Evolutionary conservation across 2,888 invertebrate species (phyloP).

Genomic region (Pilophorus perplexus): DNA sequence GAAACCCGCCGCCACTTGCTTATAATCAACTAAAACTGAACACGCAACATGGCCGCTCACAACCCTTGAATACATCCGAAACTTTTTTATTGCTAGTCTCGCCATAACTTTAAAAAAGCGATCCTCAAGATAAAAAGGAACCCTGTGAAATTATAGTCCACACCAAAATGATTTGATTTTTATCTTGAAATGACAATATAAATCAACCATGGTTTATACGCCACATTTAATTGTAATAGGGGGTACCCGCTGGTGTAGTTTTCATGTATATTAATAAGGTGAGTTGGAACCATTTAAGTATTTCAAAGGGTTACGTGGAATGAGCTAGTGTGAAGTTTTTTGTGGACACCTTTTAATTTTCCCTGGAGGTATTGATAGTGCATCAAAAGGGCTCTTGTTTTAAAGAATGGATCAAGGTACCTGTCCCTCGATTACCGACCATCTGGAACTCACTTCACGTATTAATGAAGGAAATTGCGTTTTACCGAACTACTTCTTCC

Average conservation of each 20-base stretch:
- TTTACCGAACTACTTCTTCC: no score
- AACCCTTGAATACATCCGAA: conserved; percentile 22
- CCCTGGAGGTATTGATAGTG: neutral
- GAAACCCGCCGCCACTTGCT: conserved; percentile 10
- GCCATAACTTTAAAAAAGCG: conserved; percentile 20
- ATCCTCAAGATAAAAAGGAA: conserved; percentile 25
- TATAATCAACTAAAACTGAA: conserved; percentile 20
- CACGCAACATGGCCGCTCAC: conserved; percentile 36
- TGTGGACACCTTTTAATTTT: neutral
- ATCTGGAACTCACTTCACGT: neutral
- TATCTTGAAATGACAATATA: conserved; percentile 38
- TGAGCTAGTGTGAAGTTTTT: conserved; percentile 9
- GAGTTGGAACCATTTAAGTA: neutral
- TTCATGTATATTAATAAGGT: conserved; percentile 33
- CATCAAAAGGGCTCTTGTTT: neutral
- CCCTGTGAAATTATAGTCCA: conserved; percentile 36
- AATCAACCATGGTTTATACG: conserved; percentile 29
- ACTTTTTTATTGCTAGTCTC: conserved; percentile 7
- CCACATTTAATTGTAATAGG: conserved; percentile 19
- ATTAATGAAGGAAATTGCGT: neutral
- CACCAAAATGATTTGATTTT: conserved; percentile 37
- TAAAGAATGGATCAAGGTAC: neutral
- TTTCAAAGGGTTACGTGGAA: neutral
- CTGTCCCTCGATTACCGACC: neutral
- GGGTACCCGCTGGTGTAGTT: conserved; percentile 3